Evolutionary conservation across 2,888 invertebrate species (phyloP), one percentile per base, ranked within the genome.

Genomic region (Ypsolopha scabrella): DNA sequence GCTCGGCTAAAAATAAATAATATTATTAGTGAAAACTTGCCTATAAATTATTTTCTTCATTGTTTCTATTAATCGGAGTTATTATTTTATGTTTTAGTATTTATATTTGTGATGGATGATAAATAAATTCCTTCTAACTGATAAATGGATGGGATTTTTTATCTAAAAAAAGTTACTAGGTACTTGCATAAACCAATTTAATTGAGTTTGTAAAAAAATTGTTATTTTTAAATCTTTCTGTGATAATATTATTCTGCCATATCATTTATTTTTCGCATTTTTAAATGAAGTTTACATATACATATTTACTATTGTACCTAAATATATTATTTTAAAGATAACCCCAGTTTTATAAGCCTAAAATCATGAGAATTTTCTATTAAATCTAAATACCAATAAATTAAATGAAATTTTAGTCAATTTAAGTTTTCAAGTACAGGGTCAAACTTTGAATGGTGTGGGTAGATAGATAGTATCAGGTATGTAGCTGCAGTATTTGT

Each of bases 181-280:
- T 33, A 51, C 10, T 36, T 51, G 36, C 51, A 41, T 24, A 13
- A 43, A 9, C 24, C 11, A 39, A 39, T 10, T 39, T 39, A 39
- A 10, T 39, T 39, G 39, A 39, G 39, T 39, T 9, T 39, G 10
- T 7, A 39, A 6, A 43, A 8, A 14, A 43, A 13, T 13, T 13
- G 14, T 47, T 37, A 62, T 61, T 60, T 53, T 65, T 58, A 58
- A 62, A 61, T 60, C 58, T 67, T 65, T 61, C 75, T 75, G 76
- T 76, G 75, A 76, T 76, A 75, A 67, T 65, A 65, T 60, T 58
- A 60, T 63, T 70, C 62, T 66, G 68, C 72, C 71, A 69, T 66
- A 63, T 46, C 52, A 46, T 52, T 38, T 38, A 38, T 38, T 38
- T 38, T 38, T 24, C 24, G 24, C 24, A 24, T 24, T 24, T 24